Percentiles rank a stretch among this genome's conserved stretches.
These are phyloP conservation scores for Phrynocephalus guinanensis DNA, from an alignment of 2,797 vertebrate genomes.

Conservation along the genomic window DNA sequence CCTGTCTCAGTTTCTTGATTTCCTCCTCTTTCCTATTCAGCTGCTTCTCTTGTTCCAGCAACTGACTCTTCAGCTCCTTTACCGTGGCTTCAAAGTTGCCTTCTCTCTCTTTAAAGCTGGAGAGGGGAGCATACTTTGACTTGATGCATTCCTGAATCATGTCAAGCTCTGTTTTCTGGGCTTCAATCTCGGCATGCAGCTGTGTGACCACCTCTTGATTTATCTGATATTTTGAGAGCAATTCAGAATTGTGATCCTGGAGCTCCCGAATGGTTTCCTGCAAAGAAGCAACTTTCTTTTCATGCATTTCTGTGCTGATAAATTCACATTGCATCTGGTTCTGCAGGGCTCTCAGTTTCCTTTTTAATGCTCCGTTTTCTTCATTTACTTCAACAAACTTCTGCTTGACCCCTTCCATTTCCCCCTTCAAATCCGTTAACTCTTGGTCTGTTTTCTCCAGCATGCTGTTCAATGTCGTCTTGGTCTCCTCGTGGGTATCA, in stretches of 20 bases:
- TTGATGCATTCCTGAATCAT: constrained; percentile 92
- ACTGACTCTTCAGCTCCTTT: constrained; percentile 78
- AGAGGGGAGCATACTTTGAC: constrained; percentile 86
- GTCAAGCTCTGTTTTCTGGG: constrained; percentile 91
- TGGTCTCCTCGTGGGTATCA: constrained; percentile 82
- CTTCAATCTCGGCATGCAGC: constrained; percentile 87
- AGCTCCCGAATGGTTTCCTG: constrained; percentile 73
- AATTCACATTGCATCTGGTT: constrained; percentile 76
- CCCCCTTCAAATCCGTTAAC: constrained; percentile 78
- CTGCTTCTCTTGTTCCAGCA: constrained; percentile 79
- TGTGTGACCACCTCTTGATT: constrained; percentile 82
- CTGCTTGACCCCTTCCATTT: constrained; percentile 75
- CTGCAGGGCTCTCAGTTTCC: constrained; percentile 79
- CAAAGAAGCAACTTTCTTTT: constrained; percentile 69
- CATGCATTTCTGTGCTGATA: constrained; percentile 81
- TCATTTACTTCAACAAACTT: constrained; percentile 83
- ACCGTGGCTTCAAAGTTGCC: constrained; percentile 77
- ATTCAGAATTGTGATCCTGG: constrained; percentile 70
- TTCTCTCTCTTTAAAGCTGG: constrained; percentile 84
- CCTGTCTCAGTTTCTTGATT: constrained; percentile 69
- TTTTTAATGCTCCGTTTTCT: constrained; percentile 82
- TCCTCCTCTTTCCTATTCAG: constrained; percentile 75
- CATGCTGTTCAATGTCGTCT: constrained; percentile 75
- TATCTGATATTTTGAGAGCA: constrained; percentile 63
- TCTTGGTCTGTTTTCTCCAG: constrained; percentile 84